Conservation (phyloP, 2,888 invertebrate species). For the Drosophila mayaguana region DNA sequence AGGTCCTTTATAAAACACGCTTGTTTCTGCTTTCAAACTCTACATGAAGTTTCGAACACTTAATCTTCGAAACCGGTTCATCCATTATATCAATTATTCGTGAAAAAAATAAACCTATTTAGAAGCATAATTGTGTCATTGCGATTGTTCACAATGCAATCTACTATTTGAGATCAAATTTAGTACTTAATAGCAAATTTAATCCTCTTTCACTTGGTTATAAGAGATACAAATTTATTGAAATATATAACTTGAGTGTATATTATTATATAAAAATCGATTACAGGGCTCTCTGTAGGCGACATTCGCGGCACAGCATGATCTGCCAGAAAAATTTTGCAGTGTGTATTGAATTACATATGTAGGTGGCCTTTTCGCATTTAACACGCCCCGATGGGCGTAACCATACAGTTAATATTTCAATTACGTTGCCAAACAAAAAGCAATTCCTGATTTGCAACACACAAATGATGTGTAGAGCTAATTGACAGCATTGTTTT, state of each 20-base stretch:
- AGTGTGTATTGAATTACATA: too few species aligned
- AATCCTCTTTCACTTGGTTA: neutral
- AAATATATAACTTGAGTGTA: too few species aligned
- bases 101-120: neutral
- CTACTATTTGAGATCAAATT: neutral
- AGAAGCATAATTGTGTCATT: neutral
- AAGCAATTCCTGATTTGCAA: too few species aligned
- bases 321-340: too few species aligned
- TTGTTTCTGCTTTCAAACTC: slow-evolving; percentile 25
- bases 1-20: slow-evolving; percentile 58
- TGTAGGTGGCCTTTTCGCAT: too few species aligned
- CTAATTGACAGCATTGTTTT: slow-evolving; percentile 7
- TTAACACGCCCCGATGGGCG: too few species aligned
- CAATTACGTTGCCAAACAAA: too few species aligned
- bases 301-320: too few species aligned
- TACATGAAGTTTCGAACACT: neutral
- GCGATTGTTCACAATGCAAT: neutral
- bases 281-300: too few species aligned
- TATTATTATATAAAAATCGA: too few species aligned
- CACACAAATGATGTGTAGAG: neutral
- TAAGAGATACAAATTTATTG: too few species aligned
- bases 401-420: too few species aligned
- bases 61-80: slow-evolving; percentile 2
- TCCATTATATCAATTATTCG: neutral
- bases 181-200: neutral